Conservation (phyloP, 92 coral and sea anemone species). For the Epizoanthus ramosus region DNA sequence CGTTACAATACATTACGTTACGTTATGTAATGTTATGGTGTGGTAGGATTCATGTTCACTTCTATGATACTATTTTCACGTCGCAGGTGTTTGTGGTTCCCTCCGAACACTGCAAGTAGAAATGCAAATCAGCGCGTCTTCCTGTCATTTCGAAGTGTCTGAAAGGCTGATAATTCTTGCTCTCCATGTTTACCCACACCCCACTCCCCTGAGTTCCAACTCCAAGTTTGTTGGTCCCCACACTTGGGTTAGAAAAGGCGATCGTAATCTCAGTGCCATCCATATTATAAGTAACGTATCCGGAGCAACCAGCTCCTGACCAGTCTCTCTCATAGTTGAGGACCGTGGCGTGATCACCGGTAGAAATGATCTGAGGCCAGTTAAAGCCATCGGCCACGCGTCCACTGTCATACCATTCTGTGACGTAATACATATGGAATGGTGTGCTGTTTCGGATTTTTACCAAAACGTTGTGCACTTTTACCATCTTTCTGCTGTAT, state of each 20-base stretch:
- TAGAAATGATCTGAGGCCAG: conserved; percentile 49
- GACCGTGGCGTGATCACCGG: conserved; percentile 37
- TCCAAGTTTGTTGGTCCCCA: conserved; percentile 52
- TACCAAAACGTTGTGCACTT: conserved; percentile 48
- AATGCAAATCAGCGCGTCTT: conserved; percentile 10
- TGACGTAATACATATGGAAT: conserved; percentile 40
- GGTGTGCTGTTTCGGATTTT: conserved; percentile 41
- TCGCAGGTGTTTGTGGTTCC: conserved; percentile 46
- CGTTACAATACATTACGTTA: too few species aligned
- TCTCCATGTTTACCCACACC: conserved; percentile 57
- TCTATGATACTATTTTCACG: background rate
- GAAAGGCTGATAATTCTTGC: conserved; percentile 50
- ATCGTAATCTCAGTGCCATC: background rate
- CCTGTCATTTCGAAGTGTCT: background rate
- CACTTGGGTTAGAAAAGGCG: too few species aligned
- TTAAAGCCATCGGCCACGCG: conserved; percentile 47
- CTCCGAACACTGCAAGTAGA: conserved; percentile 47
- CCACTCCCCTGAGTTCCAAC: conserved; percentile 53
- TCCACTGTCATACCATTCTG: conserved; percentile 66
- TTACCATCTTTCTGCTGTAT: conserved; percentile 38
- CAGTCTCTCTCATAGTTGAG: conserved; percentile 57
- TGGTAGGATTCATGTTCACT: too few species aligned
- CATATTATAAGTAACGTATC: too few species aligned
- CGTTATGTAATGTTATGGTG: too few species aligned
- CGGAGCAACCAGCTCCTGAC: conserved; percentile 33